Conservation (phyloP, 1,140 invertebrate genomes). For the Pogonognathellus flavescens region DNA sequence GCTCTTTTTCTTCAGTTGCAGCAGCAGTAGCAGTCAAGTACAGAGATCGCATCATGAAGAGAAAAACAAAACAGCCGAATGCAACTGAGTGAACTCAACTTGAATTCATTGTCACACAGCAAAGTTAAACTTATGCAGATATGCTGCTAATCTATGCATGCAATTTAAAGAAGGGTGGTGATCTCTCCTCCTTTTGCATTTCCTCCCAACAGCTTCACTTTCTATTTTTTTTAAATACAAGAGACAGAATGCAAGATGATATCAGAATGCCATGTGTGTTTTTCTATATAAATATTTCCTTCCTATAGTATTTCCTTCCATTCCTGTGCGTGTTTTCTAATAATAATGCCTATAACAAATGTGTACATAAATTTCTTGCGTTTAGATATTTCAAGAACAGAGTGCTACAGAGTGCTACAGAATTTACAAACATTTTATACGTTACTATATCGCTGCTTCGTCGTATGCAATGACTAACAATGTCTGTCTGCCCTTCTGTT, state of each 20-base stretch:
- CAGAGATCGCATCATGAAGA: neutral
- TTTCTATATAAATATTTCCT: no score
- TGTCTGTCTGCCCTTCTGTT: neutral
- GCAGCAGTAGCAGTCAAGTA: neutral
- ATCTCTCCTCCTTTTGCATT: neutral
- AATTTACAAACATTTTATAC: neutral
- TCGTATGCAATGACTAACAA: neutral
- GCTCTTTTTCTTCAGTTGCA: no score
- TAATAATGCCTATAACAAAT: neutral
- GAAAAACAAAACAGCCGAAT: neutral
- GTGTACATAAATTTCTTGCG: no score
- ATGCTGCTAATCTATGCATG: slow-evolving; percentile 30
- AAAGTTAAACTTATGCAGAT: slow-evolving; percentile 16
- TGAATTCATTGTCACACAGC: slow-evolving; percentile 28
- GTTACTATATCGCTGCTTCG: neutral
- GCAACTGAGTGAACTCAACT: neutral
- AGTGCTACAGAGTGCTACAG: no score
- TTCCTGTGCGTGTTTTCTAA: neutral
- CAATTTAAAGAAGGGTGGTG: slow-evolving; percentile 42
- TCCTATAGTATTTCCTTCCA: neutral
- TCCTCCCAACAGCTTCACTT: neutral
- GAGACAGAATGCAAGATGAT: no score
- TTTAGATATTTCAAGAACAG: no score
- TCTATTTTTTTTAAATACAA: neutral
- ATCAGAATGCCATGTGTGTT: no score